A percentile compares a stretch with the other conserved stretches of the same genome.
phyloP scores from a whole-genome alignment of 2,113 vertebrate species.

The Solea solea region DNA sequence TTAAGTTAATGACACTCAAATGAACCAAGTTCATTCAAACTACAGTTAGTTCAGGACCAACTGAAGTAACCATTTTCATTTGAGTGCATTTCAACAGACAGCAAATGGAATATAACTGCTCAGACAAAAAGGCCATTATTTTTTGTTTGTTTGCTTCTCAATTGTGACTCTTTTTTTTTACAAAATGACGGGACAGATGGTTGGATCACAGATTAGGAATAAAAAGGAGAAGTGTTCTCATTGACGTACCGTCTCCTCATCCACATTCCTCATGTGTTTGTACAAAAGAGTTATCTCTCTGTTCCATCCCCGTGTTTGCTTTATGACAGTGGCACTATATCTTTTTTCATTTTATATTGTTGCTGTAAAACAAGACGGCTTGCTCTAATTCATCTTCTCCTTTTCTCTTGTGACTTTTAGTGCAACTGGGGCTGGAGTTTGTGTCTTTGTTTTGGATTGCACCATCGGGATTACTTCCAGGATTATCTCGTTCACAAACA shows the following conservation, averaged over 20 bases:
- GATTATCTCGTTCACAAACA: not conserved
- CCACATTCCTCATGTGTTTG: slow-evolving; percentile 1
- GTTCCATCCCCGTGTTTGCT: not conserved
- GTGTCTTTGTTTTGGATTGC: slow-evolving; percentile 11
- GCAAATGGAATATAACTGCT: not conserved
- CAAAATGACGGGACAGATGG: not conserved
- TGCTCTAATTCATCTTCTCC: slow-evolving; percentile 3
- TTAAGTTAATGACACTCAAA: too few relatives aligned
- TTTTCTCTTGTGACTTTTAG: slow-evolving; percentile 24
- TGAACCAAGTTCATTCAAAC: too few relatives aligned
- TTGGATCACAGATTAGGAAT: not conserved
- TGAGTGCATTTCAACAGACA: not conserved
- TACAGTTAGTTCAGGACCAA: too few relatives aligned
- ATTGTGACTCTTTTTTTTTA: not conserved
- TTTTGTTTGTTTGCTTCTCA: not conserved
- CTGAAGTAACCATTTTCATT: not conserved
- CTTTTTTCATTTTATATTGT: not conserved
- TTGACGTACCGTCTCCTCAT: not conserved
- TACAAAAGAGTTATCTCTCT: not conserved
- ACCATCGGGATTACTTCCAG: not conserved
- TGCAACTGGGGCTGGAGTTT: not conserved
- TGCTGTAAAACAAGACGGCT: not conserved
- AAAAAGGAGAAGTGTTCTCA: not conserved
- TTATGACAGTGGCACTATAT: not conserved
- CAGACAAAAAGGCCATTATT: not conserved